Conservation (phyloP, 2,888 invertebrate species). For the Biston stratarius region DNA sequence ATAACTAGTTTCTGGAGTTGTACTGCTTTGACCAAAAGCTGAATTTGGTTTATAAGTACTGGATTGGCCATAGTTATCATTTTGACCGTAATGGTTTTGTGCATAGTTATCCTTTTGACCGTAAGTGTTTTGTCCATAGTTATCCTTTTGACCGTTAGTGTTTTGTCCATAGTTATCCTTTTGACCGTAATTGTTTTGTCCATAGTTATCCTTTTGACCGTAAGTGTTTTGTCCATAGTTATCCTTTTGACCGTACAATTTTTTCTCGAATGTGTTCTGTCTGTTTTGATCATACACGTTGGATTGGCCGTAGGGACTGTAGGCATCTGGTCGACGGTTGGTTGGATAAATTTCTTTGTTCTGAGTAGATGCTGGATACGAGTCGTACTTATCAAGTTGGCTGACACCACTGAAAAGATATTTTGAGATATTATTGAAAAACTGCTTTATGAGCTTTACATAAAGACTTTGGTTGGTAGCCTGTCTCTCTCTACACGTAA, state of each 20-base stretch:
- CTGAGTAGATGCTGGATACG: constrained; percentile 49
- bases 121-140: constrained; percentile 25
- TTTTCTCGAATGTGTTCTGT: constrained; percentile 12
- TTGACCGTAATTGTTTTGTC: constrained; percentile 37
- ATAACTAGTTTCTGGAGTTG: constrained; percentile 83
- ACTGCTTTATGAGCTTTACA: too few relatives aligned
- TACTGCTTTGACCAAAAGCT: constrained; percentile 58
- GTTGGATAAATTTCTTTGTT: constrained; percentile 51
- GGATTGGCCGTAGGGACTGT: constrained; percentile 45
- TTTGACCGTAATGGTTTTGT: constrained; percentile 39
- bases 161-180: constrained; percentile 24
- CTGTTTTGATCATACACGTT: constrained; percentile 41
- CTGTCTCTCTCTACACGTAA: too few relatives aligned
- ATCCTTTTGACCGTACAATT: constrained; percentile 13
- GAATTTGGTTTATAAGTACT: constrained; percentile 35
- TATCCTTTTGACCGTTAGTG: constrained; percentile 39
- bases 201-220: constrained; percentile 37
- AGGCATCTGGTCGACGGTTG: constrained; percentile 46
- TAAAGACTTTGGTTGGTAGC: too few relatives aligned
- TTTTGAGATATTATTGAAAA: background rate
- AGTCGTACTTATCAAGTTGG: constrained; percentile 57
- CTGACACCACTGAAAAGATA: constrained; percentile 62
- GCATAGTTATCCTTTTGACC: constrained; percentile 37
- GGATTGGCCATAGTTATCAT: constrained; percentile 45
- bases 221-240: constrained; percentile 25